Base-by-base conservation (phyloP, 2,888 invertebrate species). In the Leucophenga maculata region DNA sequence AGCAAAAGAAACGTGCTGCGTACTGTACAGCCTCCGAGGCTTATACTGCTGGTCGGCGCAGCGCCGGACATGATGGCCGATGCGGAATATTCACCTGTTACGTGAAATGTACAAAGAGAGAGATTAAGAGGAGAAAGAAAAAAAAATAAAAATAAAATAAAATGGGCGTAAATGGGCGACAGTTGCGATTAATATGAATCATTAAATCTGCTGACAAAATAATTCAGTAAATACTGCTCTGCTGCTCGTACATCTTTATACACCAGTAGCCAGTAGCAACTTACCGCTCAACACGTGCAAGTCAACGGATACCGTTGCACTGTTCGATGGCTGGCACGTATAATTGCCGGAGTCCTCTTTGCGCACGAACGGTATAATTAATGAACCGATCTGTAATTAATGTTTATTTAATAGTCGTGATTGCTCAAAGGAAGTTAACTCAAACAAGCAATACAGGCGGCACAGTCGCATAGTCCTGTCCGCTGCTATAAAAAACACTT, bases 301-400 rank as follows among this genome's bases (percentile, higher is more conserved):
- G 87, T 95, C 93, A 74, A 96, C 95, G 87, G 94, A 95, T 74
- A 96, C 95, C 73, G 95, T 93, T 89, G 95, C 94, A 79, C 96
- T 93, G 90, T 97, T 98, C 84, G 95, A 95, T 75, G 98, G 97
- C 85, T 95, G 93, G 90, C 98, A 97, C 70, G 97, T 97, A 90
- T 98, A 99, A 90, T 96, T 96, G 79, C 96, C 89, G 31, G 88
- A 87, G 74, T 89, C 88, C 77, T 85, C 85, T 76, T 89, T 89
- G 69, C 84, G 87, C 70, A 88, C 88, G 75, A 86, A 84, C 39
- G 88, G 88, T 83, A 89, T 89, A 76, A 88, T 87, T 78, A 89
- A 79, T 72, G 88, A 88, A 65, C 88, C 88, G 85, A 89, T 87
- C 89, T 89, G 76, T 67, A 81, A 77, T 70, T 72, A 74, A 73